These are phyloP conservation scores for Euplagia quadripunctaria DNA, from an alignment of 2,888 invertebrate species.

Conservation along the genomic window DNA sequence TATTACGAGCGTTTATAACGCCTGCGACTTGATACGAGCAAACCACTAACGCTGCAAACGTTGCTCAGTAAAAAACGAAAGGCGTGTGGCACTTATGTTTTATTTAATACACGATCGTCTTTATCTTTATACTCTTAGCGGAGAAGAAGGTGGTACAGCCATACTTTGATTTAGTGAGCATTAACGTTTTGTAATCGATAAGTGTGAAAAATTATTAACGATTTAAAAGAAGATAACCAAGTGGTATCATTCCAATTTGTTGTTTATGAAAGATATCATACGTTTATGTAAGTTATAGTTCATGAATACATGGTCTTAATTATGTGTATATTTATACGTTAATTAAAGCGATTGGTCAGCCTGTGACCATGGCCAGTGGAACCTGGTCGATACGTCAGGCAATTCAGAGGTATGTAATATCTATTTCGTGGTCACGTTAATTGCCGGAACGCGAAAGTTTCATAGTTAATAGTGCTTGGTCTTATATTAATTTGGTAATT, in stretches of 20 bases:
- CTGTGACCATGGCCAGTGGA: too few species aligned
- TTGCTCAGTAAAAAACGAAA: slow-evolving; percentile 23
- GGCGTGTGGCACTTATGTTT: slow-evolving; percentile 33
- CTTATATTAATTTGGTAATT: neutral
- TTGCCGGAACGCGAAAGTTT: too few species aligned
- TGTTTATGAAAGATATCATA: neutral
- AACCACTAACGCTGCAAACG: slow-evolving; percentile 20
- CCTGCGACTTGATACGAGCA: slow-evolving; percentile 27
- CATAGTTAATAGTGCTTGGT: too few species aligned
- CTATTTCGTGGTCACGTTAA: too few species aligned
- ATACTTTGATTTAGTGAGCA: neutral
- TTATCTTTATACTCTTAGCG: neutral
- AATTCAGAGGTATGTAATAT: too few species aligned
- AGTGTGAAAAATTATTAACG: neutral
- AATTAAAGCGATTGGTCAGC: too few species aligned
- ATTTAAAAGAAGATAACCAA: neutral
- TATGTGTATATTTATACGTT: too few species aligned
- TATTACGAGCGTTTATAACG: slow-evolving; percentile 24
- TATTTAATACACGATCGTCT: slow-evolving; percentile 16
- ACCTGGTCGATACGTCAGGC: too few species aligned
- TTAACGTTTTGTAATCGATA: neutral
- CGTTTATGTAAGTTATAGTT: neutral
- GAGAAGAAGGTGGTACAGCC: neutral
- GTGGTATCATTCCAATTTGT: neutral
- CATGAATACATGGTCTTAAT: neutral